A percentile compares a stretch with the other conserved stretches of the same genome.
Evolutionary conservation across 1,140 invertebrate species (phyloP).

Genomic region (Prorops nasuta): DNA sequence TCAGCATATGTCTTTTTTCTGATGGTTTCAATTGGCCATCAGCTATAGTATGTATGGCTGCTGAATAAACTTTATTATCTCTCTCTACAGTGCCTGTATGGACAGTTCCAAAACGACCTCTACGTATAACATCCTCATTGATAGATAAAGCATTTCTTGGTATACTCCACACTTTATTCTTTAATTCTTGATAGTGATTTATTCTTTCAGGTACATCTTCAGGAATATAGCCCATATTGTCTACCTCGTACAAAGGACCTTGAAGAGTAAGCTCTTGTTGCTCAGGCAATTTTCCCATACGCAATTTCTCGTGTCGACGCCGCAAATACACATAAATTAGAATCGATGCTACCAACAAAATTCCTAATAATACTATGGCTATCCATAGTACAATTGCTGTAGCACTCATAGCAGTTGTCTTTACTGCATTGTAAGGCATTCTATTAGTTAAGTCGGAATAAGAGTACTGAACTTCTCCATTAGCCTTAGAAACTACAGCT

Average conservation of each 20-base stretch:
- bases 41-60: conserved; percentile 54
- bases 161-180: conserved; percentile 71
- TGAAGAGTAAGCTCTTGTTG: conserved; percentile 68
- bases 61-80: conserved; percentile 45
- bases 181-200: conserved; percentile 73
- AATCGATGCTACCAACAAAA: conserved; percentile 60
- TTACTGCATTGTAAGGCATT: conserved; percentile 22
- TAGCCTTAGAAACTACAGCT: conserved; percentile 69
- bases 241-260: conserved; percentile 65
- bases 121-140: conserved; percentile 65
- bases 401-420: conserved; percentile 28
- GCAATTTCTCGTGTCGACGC: conserved; percentile 55
- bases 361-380: conserved; percentile 62
- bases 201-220: conserved; percentile 67
- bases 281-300: conserved; percentile 57
- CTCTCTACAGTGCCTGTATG: conserved; percentile 66
- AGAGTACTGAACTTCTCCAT: conserved; percentile 63
- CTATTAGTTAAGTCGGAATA: conserved; percentile 64
- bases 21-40: conserved; percentile 63
- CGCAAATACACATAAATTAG: conserved; percentile 63
- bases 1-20: conserved; percentile 67
- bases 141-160: conserved; percentile 68
- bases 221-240: conserved; percentile 62
- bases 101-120: conserved; percentile 75
- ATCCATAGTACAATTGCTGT: conserved; percentile 58